These are phyloP conservation scores for Pheosia gnoma DNA, from an alignment of 2,888 invertebrate genomes.

Conservation along the genomic window DNA sequence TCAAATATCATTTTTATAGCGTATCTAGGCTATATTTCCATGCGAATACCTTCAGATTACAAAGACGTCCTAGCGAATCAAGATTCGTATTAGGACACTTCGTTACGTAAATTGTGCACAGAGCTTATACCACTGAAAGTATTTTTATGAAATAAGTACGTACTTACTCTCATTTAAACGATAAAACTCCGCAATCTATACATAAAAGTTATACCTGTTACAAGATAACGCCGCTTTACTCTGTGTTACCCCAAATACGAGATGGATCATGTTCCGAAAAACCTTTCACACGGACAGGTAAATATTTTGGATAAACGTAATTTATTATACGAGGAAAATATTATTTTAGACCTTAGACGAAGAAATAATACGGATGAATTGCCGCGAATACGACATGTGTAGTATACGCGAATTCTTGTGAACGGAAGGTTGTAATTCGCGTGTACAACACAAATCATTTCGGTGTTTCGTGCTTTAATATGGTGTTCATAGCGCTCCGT, in stretches of 20 bases:
- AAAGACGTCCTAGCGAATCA: not conserved
- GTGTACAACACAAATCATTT: no score
- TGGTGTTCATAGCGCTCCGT: no score
- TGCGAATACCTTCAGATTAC: not conserved
- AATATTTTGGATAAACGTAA: not conserved
- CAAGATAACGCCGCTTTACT: slow-evolving; percentile 4
- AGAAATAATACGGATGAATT: no score
- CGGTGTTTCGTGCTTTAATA: no score
- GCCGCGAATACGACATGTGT: no score
- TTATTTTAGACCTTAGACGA: no score
- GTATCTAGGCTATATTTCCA: not conserved
- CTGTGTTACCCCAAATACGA: not conserved
- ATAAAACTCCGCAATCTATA: not conserved
- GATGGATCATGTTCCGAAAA: not conserved
- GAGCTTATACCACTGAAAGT: slow-evolving; percentile 3
- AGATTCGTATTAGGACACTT: not conserved
- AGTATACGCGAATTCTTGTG: no score
- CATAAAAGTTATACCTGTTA: not conserved
- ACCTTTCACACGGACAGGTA: not conserved
- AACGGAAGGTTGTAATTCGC: no score
- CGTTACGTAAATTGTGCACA: not conserved
- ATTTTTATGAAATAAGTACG: slow-evolving; percentile 3
- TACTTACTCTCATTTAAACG: not conserved
- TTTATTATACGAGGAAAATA: not conserved
- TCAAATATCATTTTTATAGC: not conserved